Conservation (phyloP, 2,888 invertebrate species). For the Ectemnius continuus region DNA sequence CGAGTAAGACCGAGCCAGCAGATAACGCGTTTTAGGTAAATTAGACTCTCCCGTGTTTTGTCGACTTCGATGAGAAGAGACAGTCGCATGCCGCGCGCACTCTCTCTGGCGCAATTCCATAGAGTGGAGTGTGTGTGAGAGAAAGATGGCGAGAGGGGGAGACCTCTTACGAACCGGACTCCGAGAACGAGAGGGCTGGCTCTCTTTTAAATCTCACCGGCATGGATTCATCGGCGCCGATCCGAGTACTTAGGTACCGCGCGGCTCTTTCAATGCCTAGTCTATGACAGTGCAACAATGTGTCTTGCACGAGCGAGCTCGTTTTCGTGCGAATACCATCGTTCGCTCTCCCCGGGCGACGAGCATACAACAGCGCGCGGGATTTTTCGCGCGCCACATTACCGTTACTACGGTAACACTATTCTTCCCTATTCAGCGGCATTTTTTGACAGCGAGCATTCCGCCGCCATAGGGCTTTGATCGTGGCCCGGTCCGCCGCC, state of each 20-base stretch:
- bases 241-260: no score
- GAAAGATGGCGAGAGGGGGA: no score
- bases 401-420: constrained; percentile 35
- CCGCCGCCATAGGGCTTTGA: constrained; percentile 32
- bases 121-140: no score
- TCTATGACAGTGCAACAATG: neutral
- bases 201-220: constrained; percentile 10
- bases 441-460: neutral
- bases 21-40: constrained; percentile 68
- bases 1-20: constrained; percentile 44
- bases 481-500: constrained; percentile 26
- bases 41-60: constrained; percentile 56
- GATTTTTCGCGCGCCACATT: constrained; percentile 11
- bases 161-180: no score
- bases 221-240: no score
- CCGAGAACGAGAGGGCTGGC: no score
- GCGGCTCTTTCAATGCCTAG: neutral
- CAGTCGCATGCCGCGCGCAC: no score
- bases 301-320: constrained; percentile 10
- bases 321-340: constrained; percentile 9
- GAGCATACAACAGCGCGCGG: neutral
- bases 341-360: neutral
- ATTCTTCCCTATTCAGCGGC: constrained; percentile 9
- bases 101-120: no score
- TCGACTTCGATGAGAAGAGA: constrained; percentile 35